Percentiles rank a stretch among this genome's conserved stretches.
These are phyloP conservation scores for Hipparchia sbordonii DNA, from an alignment of 2,888 invertebrate species.

Conservation along the genomic window DNA sequence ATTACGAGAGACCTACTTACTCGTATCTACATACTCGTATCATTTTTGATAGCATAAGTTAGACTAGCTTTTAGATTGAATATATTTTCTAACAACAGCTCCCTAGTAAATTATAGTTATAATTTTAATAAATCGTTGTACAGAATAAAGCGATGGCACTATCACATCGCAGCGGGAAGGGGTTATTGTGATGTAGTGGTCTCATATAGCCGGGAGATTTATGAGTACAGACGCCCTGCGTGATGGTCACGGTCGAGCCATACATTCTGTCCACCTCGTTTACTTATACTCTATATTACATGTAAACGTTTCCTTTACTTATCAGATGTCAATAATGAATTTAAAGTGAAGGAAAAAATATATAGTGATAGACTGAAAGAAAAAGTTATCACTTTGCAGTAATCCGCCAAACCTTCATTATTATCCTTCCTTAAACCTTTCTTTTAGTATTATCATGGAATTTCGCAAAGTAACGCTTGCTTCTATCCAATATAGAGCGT, in stretches of 20 bases:
- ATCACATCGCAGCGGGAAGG: conserved; percentile 55
- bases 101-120: conserved; percentile 25
- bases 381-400: too few species aligned
- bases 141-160: conserved; percentile 49
- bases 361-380: too few species aligned
- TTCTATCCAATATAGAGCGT: too few species aligned
- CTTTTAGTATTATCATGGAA: too few species aligned
- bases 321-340: too few species aligned
- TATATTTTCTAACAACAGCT: conserved; percentile 18
- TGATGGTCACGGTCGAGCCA: conserved; percentile 33
- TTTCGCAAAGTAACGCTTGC: too few species aligned
- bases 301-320: too few species aligned
- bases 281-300: not conserved
- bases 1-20: not conserved
- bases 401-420: too few species aligned
- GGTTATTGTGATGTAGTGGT: conserved; percentile 75
- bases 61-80: conserved; percentile 9
- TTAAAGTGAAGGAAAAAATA: too few species aligned
- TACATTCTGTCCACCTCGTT: conserved; percentile 28
- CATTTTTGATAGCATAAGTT: not conserved
- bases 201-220: conserved; percentile 76
- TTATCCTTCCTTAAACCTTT: too few species aligned
- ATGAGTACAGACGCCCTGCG: conserved; percentile 49
- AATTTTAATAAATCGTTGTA: conserved; percentile 38
- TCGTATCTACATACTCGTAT: not conserved